These are phyloP conservation scores for Plagodis dolabraria DNA, from an alignment of 2,888 invertebrate genomes.

Conservation along the genomic window DNA sequence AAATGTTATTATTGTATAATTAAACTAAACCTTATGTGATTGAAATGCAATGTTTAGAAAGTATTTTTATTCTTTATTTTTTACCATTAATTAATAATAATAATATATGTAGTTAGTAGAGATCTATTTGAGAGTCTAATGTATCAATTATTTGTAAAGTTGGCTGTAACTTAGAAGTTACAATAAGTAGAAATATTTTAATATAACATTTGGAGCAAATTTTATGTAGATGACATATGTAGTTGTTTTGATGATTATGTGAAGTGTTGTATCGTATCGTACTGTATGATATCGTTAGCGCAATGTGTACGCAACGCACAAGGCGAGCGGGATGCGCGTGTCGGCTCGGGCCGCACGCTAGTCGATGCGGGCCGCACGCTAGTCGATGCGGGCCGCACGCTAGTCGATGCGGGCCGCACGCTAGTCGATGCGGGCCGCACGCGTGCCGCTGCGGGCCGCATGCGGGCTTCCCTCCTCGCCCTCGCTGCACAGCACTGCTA, in stretches of 20 bases:
- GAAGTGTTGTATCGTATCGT: slow-evolving; percentile 78
- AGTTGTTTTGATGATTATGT: slow-evolving; percentile 84
- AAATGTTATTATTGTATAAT: slow-evolving; percentile 83
- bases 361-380: slow-evolving; percentile 14
- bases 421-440: slow-evolving; percentile 10
- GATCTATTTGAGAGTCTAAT: slow-evolving; percentile 85
- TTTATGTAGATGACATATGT: slow-evolving; percentile 80
- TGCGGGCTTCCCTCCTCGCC: slow-evolving; percentile 55
- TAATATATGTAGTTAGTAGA: slow-evolving; percentile 76
- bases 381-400: slow-evolving; percentile 24
- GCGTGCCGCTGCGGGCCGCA: slow-evolving; percentile 21
- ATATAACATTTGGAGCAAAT: slow-evolving; percentile 85
- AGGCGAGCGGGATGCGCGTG: slow-evolving; percentile 48
- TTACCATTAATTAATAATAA: slow-evolving; percentile 83
- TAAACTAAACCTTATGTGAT: slow-evolving; percentile 85
- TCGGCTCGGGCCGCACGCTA: slow-evolving; percentile 25
- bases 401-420: slow-evolving; percentile 23
- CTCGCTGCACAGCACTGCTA: slow-evolving; percentile 83
- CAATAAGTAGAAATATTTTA: slow-evolving; percentile 84
- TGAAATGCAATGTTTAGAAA: slow-evolving; percentile 85
- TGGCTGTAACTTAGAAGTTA: slow-evolving; percentile 85
- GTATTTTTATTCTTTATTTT: slow-evolving; percentile 85
- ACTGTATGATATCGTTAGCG: slow-evolving; percentile 69
- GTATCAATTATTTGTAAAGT: slow-evolving; percentile 86
- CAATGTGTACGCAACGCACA: slow-evolving; percentile 84